A percentile compares a stretch with the other conserved stretches of the same genome.
Conservation (phyloP, 2,888 invertebrate species). For the Dysmachus trigonus region DNA sequence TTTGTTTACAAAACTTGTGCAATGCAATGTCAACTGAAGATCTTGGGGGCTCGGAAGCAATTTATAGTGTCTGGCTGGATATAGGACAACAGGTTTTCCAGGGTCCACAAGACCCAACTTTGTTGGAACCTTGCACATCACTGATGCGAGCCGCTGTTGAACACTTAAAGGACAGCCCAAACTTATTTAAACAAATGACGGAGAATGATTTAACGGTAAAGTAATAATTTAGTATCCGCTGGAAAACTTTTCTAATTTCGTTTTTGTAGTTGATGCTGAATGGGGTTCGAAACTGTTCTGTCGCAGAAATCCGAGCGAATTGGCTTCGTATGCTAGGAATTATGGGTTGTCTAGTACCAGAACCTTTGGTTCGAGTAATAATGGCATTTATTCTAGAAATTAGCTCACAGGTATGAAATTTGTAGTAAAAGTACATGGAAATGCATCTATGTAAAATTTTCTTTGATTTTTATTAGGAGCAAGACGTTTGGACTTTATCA, state of each 20-base stretch:
- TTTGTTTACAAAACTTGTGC: slow-evolving; percentile 77
- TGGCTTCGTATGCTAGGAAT: slow-evolving; percentile 70
- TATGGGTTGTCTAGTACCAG: slow-evolving; percentile 66
- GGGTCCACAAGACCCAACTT: slow-evolving; percentile 65
- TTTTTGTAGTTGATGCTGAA: slow-evolving; percentile 64
- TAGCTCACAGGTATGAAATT: slow-evolving; percentile 53
- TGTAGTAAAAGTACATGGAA: neutral
- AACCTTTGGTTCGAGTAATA: slow-evolving; percentile 61
- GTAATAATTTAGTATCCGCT: slow-evolving; percentile 51
- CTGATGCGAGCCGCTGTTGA: slow-evolving; percentile 79
- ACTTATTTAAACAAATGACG: slow-evolving; percentile 68
- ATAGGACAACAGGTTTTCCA: slow-evolving; percentile 72
- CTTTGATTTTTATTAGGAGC: slow-evolving; percentile 64
- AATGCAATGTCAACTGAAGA: slow-evolving; percentile 70
- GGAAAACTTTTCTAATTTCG: neutral
- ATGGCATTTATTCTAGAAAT: slow-evolving; percentile 72
- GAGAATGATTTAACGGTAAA: slow-evolving; percentile 67
- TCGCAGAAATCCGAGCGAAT: slow-evolving; percentile 69
- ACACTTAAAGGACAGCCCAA: slow-evolving; percentile 68
- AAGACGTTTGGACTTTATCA: slow-evolving; percentile 76
- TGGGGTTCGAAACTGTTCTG: slow-evolving; percentile 67
- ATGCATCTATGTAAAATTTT: neutral
- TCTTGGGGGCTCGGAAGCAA: slow-evolving; percentile 71
- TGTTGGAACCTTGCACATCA: slow-evolving; percentile 76
- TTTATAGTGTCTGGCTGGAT: slow-evolving; percentile 74